These are phyloP conservation scores for Autographa pulchrina DNA, from an alignment of 2,888 invertebrate genomes.

Conservation along the genomic window DNA sequence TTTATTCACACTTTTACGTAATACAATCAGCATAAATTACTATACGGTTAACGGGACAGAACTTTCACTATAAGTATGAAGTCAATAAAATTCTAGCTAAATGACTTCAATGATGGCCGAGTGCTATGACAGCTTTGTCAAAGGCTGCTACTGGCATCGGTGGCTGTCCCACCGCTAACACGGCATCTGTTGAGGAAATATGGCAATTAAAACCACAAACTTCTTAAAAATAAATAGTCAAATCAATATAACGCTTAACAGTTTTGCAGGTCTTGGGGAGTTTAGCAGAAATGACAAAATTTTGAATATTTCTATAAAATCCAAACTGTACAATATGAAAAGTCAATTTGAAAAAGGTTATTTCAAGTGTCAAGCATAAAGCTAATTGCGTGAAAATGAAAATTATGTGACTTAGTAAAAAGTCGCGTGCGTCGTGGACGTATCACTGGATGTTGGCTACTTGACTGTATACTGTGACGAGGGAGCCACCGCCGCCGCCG, in stretches of 20 bases:
- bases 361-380: too few relatives aligned
- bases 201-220: background rate
- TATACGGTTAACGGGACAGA: conserved; percentile 36
- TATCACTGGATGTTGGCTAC: conserved; percentile 88
- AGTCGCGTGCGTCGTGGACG: conserved; percentile 55
- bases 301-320: too few relatives aligned
- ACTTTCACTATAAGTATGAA: conserved; percentile 47
- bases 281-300: too few relatives aligned
- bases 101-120: conserved; percentile 62
- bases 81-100: conserved; percentile 10
- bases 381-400: conserved; percentile 7
- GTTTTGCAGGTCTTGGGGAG: too few relatives aligned
- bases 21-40: conserved; percentile 40
- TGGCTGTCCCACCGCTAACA: conserved; percentile 83
- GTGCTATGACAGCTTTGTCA: conserved; percentile 81
- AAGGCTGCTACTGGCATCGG: conserved; percentile 84
- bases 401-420: conserved; percentile 53
- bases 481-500: conserved; percentile 72
- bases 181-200: conserved; percentile 75
- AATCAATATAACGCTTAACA: too few relatives aligned
- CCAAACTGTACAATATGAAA: too few relatives aligned
- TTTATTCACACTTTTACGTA: conserved; percentile 61
- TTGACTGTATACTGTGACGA: conserved; percentile 89
- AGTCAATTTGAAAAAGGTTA: too few relatives aligned
- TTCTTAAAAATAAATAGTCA: too few relatives aligned